Evolutionary conservation across 1,140 invertebrate genomes (phyloP).

Genomic region (Lepidurus couesii): DNA sequence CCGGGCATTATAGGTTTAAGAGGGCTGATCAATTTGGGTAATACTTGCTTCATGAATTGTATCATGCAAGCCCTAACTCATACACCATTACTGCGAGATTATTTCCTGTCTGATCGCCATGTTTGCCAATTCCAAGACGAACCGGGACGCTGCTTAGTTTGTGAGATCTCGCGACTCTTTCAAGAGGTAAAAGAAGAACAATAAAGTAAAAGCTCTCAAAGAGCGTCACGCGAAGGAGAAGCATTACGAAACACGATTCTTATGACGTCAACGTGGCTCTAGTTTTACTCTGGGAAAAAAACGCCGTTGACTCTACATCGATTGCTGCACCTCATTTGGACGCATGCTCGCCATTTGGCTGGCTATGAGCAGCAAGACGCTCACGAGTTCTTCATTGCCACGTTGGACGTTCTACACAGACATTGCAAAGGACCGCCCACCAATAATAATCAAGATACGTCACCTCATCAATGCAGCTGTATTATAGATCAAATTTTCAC

Average conservation of each 20-base stretch:
- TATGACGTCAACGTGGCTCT: conserved; percentile 24
- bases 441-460: conserved; percentile 43
- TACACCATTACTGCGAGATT: conserved; percentile 88
- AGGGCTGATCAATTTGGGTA: conserved; percentile 93
- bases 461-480: conserved; percentile 78
- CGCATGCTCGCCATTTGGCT: conserved; percentile 87
- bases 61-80: conserved; percentile 93
- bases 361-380: conserved; percentile 98
- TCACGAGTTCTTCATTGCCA: conserved; percentile 97
- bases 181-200: conserved; percentile 44
- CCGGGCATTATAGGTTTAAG: conserved; percentile 55
- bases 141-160: conserved; percentile 71
- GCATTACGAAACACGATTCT: not conserved
- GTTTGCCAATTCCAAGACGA: conserved; percentile 60
- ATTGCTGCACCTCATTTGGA: conserved; percentile 91
- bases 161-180: conserved; percentile 71
- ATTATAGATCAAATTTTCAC: conserved; percentile 98
- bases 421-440: conserved; percentile 53
- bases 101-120: conserved; percentile 89
- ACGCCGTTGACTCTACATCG: conserved; percentile 81
- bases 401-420: conserved; percentile 83
- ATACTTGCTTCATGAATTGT: conserved; percentile 98
- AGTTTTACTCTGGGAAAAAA: conserved; percentile 88
- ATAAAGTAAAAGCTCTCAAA: not conserved
- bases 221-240: conserved; percentile 34